Conservation (phyloP, 2,797 vertebrate species). For the Helarctos malayanus region DNA sequence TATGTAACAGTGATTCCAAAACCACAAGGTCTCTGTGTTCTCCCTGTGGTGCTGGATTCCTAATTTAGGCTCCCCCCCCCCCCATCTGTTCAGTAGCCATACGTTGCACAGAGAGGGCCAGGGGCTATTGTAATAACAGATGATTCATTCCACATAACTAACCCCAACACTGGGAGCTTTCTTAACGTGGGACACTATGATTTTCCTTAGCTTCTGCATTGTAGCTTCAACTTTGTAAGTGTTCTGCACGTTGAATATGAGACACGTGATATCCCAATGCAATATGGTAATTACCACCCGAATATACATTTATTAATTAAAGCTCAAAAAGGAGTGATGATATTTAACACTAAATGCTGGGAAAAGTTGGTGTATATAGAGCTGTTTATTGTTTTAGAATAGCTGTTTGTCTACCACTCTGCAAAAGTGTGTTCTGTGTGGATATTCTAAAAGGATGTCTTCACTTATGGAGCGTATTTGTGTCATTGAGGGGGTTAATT, state of each 20-base stretch:
- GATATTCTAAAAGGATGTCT: background rate
- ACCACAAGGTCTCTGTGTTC: background rate
- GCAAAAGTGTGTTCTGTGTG: background rate
- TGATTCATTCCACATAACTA: background rate
- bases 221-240: background rate
- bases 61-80: background rate
- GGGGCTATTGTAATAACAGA: background rate
- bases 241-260: constrained; percentile 69
- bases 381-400: constrained; percentile 38
- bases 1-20: background rate
- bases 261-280: constrained; percentile 52
- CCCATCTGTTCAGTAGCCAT: background rate
- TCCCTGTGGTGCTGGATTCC: background rate
- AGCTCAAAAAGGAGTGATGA: constrained; percentile 49
- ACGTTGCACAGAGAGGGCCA: background rate
- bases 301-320: constrained; percentile 72
- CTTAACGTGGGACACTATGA: background rate
- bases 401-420: background rate
- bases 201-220: background rate
- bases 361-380: constrained; percentile 42
- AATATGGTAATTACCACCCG: constrained; percentile 64
- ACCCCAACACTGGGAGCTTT: background rate
- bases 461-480: background rate
- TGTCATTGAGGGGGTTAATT: background rate
- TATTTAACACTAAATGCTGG: constrained; percentile 63